These are phyloP conservation scores for Diplosoma virens DNA, from an alignment of 23 tunicate species.

Conservation along the genomic window DNA sequence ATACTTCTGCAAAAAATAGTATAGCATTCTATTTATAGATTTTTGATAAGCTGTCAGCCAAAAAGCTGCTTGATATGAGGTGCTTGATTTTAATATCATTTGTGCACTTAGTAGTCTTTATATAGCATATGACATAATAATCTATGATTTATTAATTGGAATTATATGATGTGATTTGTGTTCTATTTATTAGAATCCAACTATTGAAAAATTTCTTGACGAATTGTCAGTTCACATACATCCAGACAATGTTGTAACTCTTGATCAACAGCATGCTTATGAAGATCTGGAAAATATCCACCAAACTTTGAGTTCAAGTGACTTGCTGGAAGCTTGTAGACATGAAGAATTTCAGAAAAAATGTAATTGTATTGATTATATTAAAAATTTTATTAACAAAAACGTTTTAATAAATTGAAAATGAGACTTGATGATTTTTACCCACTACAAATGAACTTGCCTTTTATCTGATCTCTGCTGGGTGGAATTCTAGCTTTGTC, in stretches of 20 bases:
- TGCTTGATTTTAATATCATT: too few relatives aligned
- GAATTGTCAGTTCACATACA: background rate
- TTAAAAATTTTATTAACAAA: too few relatives aligned
- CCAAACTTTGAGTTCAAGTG: background rate
- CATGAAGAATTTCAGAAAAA: background rate
- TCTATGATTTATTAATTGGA: background rate
- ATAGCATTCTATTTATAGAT: too few relatives aligned
- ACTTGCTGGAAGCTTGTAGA: background rate
- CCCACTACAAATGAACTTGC: too few relatives aligned
- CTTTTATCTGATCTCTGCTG: too few relatives aligned
- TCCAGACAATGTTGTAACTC: background rate
- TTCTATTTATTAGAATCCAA: background rate
- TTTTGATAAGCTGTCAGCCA: too few relatives aligned
- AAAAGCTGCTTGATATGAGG: too few relatives aligned
- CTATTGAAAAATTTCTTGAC: background rate
- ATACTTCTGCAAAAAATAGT: too few relatives aligned
- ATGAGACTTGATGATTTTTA: too few relatives aligned
- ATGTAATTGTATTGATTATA: background rate
- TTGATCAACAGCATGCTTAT: background rate
- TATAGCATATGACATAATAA: background rate
- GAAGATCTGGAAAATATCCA: background rate
- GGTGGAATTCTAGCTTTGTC: too few relatives aligned
- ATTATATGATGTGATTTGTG: background rate
- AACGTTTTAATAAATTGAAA: too few relatives aligned
- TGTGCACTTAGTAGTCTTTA: too few relatives aligned